Conservation (phyloP, 2,888 invertebrate genomes). For the Orthosia incerta region DNA sequence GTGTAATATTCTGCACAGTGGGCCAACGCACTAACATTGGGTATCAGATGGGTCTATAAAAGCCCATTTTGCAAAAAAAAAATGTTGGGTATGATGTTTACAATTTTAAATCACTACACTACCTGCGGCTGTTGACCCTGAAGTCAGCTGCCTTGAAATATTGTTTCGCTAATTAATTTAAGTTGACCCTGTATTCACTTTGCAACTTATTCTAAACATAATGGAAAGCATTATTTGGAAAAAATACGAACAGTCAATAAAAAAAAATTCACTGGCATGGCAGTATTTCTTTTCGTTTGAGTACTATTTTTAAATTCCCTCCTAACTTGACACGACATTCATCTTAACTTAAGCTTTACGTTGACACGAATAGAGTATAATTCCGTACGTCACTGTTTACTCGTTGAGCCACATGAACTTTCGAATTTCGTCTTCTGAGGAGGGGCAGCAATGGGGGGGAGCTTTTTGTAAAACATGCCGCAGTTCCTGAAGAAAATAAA, state of each 20-base stretch:
- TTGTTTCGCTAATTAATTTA: background rate
- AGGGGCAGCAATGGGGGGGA: constrained; percentile 93
- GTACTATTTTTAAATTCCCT: constrained; percentile 5
- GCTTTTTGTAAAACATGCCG: constrained; percentile 84
- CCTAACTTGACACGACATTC: constrained; percentile 12
- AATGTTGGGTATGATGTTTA: too few species aligned
- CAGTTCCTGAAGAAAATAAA: constrained; percentile 76
- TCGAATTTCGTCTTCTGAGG: constrained; percentile 92
- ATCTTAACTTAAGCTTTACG: constrained; percentile 21
- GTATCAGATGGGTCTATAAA: too few species aligned
- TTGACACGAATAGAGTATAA: constrained; percentile 16
- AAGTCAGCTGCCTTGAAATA: too few species aligned
- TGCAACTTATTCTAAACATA: constrained; percentile 22
- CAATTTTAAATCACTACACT: too few species aligned
- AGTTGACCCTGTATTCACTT: background rate
- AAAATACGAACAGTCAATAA: background rate
- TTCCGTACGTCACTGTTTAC: constrained; percentile 62
- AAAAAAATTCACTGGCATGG: background rate
- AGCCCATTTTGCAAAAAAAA: too few species aligned
- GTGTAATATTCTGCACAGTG: too few species aligned
- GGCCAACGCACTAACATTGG: too few species aligned
- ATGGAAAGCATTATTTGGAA: constrained; percentile 4
- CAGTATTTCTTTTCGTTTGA: background rate
- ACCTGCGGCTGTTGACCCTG: too few species aligned
- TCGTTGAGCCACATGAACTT: constrained; percentile 92